Evolutionary conservation across 2,113 vertebrate genomes (phyloP).

Genomic region (Pygoscelis antarcticus): DNA sequence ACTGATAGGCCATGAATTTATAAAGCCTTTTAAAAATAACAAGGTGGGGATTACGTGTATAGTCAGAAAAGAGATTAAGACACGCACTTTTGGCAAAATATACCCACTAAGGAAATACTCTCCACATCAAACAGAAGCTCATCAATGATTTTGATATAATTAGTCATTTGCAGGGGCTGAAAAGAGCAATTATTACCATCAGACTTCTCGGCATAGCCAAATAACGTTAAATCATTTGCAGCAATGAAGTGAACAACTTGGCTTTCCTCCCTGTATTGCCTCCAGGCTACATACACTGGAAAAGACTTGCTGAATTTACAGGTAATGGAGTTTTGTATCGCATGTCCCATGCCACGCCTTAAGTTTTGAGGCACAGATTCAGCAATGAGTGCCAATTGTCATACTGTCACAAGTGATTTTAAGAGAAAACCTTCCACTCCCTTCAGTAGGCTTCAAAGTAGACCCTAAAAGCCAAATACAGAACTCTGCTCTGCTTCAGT

Average conservation of each 20-base stretch:
- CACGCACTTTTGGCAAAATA: neutral
- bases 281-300: neutral
- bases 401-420: neutral
- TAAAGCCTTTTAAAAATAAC: neutral
- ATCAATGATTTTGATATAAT: neutral
- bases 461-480: neutral
- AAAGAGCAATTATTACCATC: neutral
- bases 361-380: neutral
- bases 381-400: neutral
- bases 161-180: neutral
- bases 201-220: neutral
- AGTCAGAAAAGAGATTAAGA: neutral
- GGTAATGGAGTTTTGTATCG: neutral
- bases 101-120: neutral
- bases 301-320: neutral
- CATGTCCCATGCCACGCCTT: neutral
- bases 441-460: neutral
- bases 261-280: neutral
- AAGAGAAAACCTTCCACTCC: neutral
- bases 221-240: neutral
- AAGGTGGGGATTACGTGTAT: neutral
- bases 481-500: neutral
- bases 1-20: neutral
- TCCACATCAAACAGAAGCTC: neutral
- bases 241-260: neutral